Percentiles rank a stretch among this genome's conserved stretches.
phyloP scores from a whole-genome alignment of 2,888 invertebrate species.

The Drosophila cyrtoloma region DNA sequence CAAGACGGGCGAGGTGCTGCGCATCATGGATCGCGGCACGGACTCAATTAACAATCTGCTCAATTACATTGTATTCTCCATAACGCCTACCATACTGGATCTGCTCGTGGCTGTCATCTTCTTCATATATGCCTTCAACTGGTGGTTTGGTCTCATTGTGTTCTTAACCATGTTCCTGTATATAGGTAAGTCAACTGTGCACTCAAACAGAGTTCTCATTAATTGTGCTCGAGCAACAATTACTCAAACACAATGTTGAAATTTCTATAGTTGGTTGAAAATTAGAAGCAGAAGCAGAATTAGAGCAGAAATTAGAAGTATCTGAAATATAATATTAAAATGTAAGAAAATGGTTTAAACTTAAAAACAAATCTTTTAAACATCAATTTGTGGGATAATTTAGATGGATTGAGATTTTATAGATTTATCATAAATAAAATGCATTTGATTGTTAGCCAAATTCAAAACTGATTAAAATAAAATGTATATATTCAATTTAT shows the following conservation, averaged over 20 bases:
- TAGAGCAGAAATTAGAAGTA: background rate
- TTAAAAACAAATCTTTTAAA: no score
- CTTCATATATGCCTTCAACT: constrained; percentile 94
- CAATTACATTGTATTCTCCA: constrained; percentile 96
- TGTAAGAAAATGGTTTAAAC: no score
- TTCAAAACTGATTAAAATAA: background rate
- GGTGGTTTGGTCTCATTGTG: constrained; percentile 97
- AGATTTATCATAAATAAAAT: no score
- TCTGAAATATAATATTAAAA: no score
- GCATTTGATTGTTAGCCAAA: no score
- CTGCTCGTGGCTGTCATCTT: constrained; percentile 96
- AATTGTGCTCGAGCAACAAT: background rate
- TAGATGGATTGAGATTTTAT: no score
- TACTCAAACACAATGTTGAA: no score
- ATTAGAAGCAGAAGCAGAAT: background rate
- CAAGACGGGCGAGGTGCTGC: constrained; percentile 98
- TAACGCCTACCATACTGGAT: constrained; percentile 96
- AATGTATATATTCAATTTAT: no score
- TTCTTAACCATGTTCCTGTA: constrained; percentile 97
- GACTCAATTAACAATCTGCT: constrained; percentile 97
- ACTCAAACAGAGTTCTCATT: background rate
- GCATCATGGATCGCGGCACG: constrained; percentile 98
- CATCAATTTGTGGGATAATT: no score
- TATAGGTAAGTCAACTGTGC: constrained; percentile 89
- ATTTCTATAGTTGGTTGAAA: background rate